These are phyloP conservation scores for Tipula helvola DNA, from an alignment of 2,888 invertebrate species.

Conservation along the genomic window DNA sequence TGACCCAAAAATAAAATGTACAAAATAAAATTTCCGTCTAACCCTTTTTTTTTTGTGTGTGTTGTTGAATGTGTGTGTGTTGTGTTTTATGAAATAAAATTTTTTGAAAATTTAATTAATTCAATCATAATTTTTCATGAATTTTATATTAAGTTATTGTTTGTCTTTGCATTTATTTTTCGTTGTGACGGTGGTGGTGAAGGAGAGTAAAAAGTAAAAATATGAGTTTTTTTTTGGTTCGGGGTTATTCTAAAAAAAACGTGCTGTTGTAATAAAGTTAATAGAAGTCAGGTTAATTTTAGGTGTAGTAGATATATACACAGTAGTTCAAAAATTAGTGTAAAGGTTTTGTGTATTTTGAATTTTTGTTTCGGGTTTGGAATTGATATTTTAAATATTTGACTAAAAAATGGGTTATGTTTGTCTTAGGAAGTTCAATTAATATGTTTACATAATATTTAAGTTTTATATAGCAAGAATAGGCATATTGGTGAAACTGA, in stretches of 20 bases:
- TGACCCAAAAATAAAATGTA: background rate
- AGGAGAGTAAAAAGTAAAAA: background rate
- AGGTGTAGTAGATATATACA: background rate
- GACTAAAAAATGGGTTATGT: background rate
- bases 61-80: background rate
- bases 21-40: background rate
- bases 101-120: background rate
- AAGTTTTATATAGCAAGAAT: background rate
- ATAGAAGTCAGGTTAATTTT: conserved; percentile 4
- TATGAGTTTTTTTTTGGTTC: background rate
- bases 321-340: background rate
- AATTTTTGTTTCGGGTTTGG: background rate
- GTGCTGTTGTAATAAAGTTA: conserved; percentile 4
- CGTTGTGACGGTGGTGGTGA: background rate
- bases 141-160: conserved; percentile 4
- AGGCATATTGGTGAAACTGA: background rate
- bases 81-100: background rate
- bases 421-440: background rate
- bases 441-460: background rate
- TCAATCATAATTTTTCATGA: background rate
- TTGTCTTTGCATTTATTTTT: background rate
- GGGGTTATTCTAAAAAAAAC: background rate
- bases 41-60: background rate
- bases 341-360: background rate
- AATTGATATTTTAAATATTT: conserved; percentile 4